phyloP scores from a whole-genome alignment of 2,113 vertebrate species.

The Ammodytes marinus region DNA sequence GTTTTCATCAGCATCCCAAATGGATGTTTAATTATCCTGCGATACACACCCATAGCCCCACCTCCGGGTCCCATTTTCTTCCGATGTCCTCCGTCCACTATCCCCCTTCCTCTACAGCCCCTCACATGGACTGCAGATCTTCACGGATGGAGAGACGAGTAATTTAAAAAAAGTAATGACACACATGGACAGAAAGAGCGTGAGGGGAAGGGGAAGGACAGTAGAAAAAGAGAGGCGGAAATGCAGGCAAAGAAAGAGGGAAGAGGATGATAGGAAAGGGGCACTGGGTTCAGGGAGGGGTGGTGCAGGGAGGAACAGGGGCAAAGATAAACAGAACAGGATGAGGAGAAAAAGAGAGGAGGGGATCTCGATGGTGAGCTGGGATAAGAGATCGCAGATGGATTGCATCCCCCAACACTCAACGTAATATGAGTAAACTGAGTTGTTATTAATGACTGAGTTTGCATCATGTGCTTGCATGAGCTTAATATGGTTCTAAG shows the following conservation, averaged over 20 bases:
- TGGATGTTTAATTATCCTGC: constrained; percentile 81
- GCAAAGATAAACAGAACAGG: constrained; percentile 32
- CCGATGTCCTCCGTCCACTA: constrained; percentile 1
- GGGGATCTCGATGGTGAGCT: constrained; percentile 60
- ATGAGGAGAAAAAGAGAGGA: constrained; percentile 38
- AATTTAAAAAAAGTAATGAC: constrained; percentile 57
- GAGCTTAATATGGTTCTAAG: constrained; percentile 37
- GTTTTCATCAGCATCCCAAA: constrained; percentile 77
- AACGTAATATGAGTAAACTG: constrained; percentile 59
- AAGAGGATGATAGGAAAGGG: constrained; percentile 26
- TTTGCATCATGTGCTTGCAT: constrained; percentile 23
- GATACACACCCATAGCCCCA: constrained; percentile 19
- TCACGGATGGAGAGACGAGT: constrained; percentile 34
- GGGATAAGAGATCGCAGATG: constrained; percentile 56
- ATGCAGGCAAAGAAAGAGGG: background rate
- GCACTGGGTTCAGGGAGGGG: constrained; percentile 20
- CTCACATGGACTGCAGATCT: constrained; percentile 31
- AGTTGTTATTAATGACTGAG: constrained; percentile 50
- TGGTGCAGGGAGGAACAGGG: constrained; percentile 17
- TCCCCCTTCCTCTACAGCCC: background rate
- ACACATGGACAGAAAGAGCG: constrained; percentile 5
- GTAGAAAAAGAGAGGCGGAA: constrained; percentile 11
- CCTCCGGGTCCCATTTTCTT: background rate
- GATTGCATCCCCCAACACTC: constrained; percentile 45
- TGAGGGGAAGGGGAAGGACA: background rate